Base-by-base conservation (phyloP, 2,888 invertebrate genomes). In the Oscheius sp. region DNA sequence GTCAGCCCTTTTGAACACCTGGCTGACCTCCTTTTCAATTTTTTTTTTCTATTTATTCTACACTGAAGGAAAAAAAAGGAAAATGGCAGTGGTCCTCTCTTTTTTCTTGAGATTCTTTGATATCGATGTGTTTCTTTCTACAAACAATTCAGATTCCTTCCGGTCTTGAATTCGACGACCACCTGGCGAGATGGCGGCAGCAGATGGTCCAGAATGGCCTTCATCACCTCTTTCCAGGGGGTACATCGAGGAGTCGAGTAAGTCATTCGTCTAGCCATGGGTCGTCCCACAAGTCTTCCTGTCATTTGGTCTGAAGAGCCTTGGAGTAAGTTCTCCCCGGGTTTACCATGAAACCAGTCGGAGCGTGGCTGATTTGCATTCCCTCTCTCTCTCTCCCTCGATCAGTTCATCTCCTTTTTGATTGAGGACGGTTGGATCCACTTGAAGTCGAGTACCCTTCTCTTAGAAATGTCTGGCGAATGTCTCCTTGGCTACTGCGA, bases 171-270 rank as follows among this genome's bases (percentile, higher is more conserved):
- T n/a, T 42, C 42, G 42, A 42, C 17, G 3, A n/a, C n/a, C 42
- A 42, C 42, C 42, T 42, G 42, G 42, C 42, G 42, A 55, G 37
- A 61, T 61, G 61, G 45, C 61, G 15, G 61, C 25, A 17, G 20
- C 61, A 61, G 61, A 61, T 61, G 61, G 42, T 20, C 45, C 42
- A 27, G 17, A 34, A 34, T 61, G 61, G 61, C 61, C 61, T 61
- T 61, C 61, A 17, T 61, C 61, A 17, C 61, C 61, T 20, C 61
- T 61, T n/a, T 61, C 45, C 61, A 61, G 61, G 61, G 42, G 61
- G 25, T 61, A 61, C 61, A 31, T 45, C 31, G 61, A 61, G 45
- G 61, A 61, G 31, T 45, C 61, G 29, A 61, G 61, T 61, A 31
- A 61, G 61, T 61, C 45, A 61, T 29, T 34, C 12, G 15, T n/a